These are phyloP conservation scores for Ylistrum balloti DNA, from an alignment of 1,140 invertebrate species.

Conservation along the genomic window DNA sequence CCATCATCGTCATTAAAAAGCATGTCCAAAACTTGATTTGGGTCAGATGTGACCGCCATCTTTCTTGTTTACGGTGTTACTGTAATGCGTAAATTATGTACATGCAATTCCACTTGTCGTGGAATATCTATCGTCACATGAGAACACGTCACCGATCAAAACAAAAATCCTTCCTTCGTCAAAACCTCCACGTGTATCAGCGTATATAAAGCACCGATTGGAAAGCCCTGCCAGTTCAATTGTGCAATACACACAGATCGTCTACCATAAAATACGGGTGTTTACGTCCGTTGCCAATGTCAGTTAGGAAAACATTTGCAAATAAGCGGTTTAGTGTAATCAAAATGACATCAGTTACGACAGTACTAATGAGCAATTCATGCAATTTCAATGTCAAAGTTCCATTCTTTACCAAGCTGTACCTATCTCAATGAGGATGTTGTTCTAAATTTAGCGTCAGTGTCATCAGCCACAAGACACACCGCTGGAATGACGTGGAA, in stretches of 20 bases:
- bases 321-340: not conserved
- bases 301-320: not conserved
- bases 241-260: not conserved
- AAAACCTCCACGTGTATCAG: conserved; percentile 38
- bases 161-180: not conserved
- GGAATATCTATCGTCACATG: conserved; percentile 44
- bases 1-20: conserved; percentile 73
- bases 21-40: conserved; percentile 68
- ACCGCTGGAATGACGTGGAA: conserved; percentile 59
- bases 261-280: not conserved
- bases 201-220: not conserved
- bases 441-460: conserved; percentile 13
- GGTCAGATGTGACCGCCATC: conserved; percentile 64
- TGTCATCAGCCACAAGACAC: conserved; percentile 41
- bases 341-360: not conserved
- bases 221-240: not conserved
- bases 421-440: not conserved
- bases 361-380: not conserved
- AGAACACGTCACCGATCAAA: conserved; percentile 46
- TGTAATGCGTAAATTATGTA: conserved; percentile 49
- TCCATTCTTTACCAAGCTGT: not conserved
- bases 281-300: conserved; percentile 19
- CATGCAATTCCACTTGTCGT: conserved; percentile 42
- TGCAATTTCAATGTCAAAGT: not conserved
- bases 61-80: conserved; percentile 45